A percentile compares a stretch with the other conserved stretches of the same genome.
phyloP scores from a whole-genome alignment of 2,113 vertebrate species.

The Amphiprion percula region DNA sequence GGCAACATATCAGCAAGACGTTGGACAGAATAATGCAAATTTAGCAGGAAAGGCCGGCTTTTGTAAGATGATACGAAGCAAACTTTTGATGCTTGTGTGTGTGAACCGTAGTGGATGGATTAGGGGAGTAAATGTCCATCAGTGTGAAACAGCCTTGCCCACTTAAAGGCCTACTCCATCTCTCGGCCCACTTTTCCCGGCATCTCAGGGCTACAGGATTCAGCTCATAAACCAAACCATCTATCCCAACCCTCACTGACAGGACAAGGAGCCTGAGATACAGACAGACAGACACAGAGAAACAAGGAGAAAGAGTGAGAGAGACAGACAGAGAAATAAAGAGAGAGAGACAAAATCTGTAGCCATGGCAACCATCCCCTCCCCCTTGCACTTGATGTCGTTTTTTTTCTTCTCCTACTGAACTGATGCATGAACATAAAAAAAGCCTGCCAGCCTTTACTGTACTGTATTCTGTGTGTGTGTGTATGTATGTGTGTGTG shows the following conservation, averaged over 20 bases:
- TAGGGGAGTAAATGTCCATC: constrained; percentile 22
- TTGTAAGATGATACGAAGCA: background rate
- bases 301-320: background rate
- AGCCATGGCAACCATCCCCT: constrained; percentile 71
- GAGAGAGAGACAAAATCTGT: constrained; percentile 61
- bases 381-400: constrained; percentile 49
- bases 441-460: constrained; percentile 44
- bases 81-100: background rate
- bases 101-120: constrained; percentile 7
- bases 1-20: background rate
- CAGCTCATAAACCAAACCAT: constrained; percentile 45
- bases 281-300: background rate
- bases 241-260: constrained; percentile 47
- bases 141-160: constrained; percentile 22
- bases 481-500: background rate
- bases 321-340: constrained; percentile 13
- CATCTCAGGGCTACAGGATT: constrained; percentile 42
- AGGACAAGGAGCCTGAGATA: constrained; percentile 46
- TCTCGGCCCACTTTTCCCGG: constrained; percentile 36
- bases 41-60: background rate
- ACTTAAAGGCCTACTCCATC: constrained; percentile 34
- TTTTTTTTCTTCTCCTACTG: constrained; percentile 38
- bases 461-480: background rate
- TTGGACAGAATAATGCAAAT: background rate
- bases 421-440: constrained; percentile 59